Evolutionary conservation across 2,888 invertebrate species (phyloP).

Genomic region (Zele albiditarsus): DNA sequence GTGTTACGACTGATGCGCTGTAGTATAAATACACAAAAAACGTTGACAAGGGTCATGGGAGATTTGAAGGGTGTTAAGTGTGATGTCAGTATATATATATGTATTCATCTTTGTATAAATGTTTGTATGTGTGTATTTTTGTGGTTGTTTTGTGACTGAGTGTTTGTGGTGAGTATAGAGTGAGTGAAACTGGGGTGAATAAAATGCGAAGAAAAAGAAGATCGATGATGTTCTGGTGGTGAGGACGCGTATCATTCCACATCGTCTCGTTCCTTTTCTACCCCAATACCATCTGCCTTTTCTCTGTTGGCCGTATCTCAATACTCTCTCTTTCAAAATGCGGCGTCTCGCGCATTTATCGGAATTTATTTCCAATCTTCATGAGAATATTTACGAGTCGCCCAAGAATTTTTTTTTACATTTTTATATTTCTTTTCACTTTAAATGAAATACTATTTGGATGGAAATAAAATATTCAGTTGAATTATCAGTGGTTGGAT

Average conservation of each 20-base stretch:
- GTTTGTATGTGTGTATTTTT: conserved; percentile 1
- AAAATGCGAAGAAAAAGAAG: conserved; percentile 44
- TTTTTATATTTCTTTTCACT: background rate
- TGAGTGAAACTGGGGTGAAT: conserved; percentile 15
- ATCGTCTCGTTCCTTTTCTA: conserved; percentile 30
- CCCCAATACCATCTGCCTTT: conserved; percentile 20
- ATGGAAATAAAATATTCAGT: background rate
- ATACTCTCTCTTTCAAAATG: conserved; percentile 35
- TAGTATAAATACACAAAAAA: conserved; percentile 40
- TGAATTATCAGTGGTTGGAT: conserved; percentile 10
- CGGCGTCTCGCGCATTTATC: conserved; percentile 24
- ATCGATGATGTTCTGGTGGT: conserved; percentile 47
- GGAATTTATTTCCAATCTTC: conserved; percentile 29
- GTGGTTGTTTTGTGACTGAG: background rate
- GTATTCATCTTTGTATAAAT: background rate
- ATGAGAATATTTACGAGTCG: conserved; percentile 1
- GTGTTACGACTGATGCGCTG: conserved; percentile 34
- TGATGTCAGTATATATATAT: background rate
- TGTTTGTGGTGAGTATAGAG: conserved; percentile 16
- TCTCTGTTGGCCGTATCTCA: conserved; percentile 35
- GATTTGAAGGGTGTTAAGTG: conserved; percentile 24
- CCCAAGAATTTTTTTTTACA: background rate
- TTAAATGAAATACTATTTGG: conserved; percentile 8
- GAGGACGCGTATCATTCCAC: conserved; percentile 34
- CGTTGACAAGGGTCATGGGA: conserved; percentile 20